Percentiles rank a stretch among this genome's conserved stretches.
These are phyloP conservation scores for Pelusios castaneus DNA, from an alignment of 2,113 vertebrate species.

Conservation along the genomic window DNA sequence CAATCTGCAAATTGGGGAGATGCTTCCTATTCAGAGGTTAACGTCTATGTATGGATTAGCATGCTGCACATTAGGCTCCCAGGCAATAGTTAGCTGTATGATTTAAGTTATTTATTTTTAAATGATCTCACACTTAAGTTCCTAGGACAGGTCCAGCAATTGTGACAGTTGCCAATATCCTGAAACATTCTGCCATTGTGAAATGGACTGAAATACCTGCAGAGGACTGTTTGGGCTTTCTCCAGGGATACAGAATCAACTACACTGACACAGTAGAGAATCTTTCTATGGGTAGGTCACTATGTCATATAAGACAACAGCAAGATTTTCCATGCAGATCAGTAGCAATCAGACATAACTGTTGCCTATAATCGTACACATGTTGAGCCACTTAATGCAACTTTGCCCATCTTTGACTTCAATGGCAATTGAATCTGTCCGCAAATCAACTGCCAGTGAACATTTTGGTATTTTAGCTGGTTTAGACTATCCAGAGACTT, in stretches of 20 bases:
- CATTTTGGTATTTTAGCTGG: background rate
- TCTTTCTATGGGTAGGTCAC: conserved; percentile 43
- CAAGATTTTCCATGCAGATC: background rate
- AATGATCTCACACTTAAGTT: conserved; percentile 52
- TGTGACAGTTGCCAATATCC: conserved; percentile 72
- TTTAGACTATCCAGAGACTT: background rate
- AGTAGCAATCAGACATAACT: background rate
- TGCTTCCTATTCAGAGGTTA: background rate
- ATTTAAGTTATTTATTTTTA: background rate
- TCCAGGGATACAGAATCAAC: conserved; percentile 80
- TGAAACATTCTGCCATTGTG: conserved; percentile 73
- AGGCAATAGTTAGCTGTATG: background rate
- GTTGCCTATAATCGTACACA: background rate
- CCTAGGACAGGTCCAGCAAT: conserved; percentile 78
- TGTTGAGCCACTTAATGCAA: background rate
- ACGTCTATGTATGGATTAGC: background rate
- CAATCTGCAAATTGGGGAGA: background rate
- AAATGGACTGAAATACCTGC: conserved; percentile 79
- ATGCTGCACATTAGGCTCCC: background rate
- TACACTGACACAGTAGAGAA: conserved; percentile 53
- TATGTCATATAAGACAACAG: background rate
- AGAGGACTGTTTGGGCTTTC: conserved; percentile 80
- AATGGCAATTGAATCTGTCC: rapidly evolving
- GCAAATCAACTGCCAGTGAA: background rate
- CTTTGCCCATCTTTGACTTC: background rate